Conservation (phyloP, 2,797 vertebrate genomes). For the Enteromius treurensis region DNA sequence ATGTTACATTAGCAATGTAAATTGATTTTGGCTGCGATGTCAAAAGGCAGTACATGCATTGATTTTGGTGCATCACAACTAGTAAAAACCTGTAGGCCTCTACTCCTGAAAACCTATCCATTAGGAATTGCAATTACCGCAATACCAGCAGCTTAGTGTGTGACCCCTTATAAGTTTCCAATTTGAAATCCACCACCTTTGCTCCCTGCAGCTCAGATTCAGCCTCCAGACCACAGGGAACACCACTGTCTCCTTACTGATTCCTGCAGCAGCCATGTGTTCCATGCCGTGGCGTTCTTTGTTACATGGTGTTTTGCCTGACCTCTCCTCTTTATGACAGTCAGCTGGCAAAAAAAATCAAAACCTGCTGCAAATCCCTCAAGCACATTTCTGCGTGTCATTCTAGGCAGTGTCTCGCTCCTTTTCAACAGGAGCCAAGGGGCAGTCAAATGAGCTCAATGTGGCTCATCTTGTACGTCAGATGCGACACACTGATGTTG, state of each 20-base stretch:
- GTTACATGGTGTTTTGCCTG: background rate
- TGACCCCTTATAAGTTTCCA: background rate
- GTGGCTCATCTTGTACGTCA: background rate
- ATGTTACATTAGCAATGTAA: background rate
- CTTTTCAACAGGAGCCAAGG: background rate
- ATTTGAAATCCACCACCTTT: background rate
- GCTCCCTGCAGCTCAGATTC: background rate
- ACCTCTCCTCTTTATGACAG: constrained; percentile 14
- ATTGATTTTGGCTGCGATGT: background rate
- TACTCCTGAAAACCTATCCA: background rate
- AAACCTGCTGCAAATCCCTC: background rate
- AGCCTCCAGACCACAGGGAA: background rate
- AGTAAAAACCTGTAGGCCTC: background rate
- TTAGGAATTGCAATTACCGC: background rate
- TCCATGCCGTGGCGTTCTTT: background rate
- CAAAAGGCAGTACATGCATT: background rate
- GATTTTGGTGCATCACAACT: background rate
- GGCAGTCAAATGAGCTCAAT: constrained; percentile 24
- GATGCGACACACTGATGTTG: constrained; percentile 10
- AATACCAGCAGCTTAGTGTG: background rate
- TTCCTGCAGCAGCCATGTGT: background rate
- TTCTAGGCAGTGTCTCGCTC: background rate
- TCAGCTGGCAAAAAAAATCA: constrained; percentile 15
- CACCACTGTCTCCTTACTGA: background rate
- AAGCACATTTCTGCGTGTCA: constrained; percentile 32